Base-by-base conservation (phyloP, 1,140 invertebrate genomes). In the Gryon sp. region DNA sequence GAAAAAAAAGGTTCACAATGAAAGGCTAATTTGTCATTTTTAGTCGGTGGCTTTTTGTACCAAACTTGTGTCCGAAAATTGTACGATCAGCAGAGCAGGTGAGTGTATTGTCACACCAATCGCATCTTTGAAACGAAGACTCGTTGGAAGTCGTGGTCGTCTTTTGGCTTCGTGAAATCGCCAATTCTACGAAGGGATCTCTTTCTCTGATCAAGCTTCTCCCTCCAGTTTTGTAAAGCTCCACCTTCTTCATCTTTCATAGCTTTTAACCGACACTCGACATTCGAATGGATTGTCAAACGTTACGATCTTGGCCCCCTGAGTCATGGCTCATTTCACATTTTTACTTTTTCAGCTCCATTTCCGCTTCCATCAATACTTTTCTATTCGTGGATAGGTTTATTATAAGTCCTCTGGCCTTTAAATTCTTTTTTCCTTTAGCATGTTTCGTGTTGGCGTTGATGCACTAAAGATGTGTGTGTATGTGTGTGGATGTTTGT, bases 111-210 rank as follows among this genome's bases (percentile, higher is more conserved):
- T 78, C 76, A n/a, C n/a, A 74, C 59, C 65, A 53, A 38, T 74
- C 57, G 69, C 52, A 69, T 69, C 69, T 63, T 38, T 48, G 22
- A 52, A 72, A 70, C 63, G 41, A n/a, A 79, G 78, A 45, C 43
- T 73, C 52, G 69, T 63, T 28, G 32, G 40, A 16, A 63, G 68
- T 68, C 43, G 46, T 62, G n/a, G n/a, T n/a, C n/a, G n/a, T n/a
- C n/a, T n/a, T 63, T 63, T 26, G 45, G 26, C 53, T 75, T 79
- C 70, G 59, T 41, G 69, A 75, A 76, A 80, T 50, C 65, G 46
- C n/a, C 74, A 60, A 59, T 78, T 78, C 76, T 66, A 3, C 76
- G 76, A 78, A 73, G 62, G 68, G 68, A 78, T 73, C 68, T 78
- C 68, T 78, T 78, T 73, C 63, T 68, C 76, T 59, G 76, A 78